These are phyloP conservation scores for Sinocyclocheilus anshuiensis DNA, from an alignment of 2,113 vertebrate species.

Conservation along the genomic window DNA sequence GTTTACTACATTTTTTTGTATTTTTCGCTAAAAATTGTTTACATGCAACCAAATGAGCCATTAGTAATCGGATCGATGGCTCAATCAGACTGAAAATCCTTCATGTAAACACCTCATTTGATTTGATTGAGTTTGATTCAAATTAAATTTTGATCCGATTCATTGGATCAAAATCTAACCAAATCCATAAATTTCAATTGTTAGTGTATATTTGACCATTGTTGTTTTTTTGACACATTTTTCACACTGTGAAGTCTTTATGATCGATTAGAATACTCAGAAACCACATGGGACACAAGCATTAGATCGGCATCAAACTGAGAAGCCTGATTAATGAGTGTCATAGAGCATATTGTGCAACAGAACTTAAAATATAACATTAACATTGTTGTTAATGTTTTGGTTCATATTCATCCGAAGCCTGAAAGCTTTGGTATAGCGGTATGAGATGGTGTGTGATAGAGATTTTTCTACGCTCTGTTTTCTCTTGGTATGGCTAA, in stretches of 20 bases:
- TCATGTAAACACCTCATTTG: not conserved
- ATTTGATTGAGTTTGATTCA: not conserved
- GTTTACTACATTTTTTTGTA: no score
- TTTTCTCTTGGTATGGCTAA: conserved; percentile 37
- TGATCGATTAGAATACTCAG: conserved; percentile 6
- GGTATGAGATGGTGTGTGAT: not conserved
- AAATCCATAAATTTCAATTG: not conserved
- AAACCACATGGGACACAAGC: not conserved
- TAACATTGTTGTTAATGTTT: not conserved
- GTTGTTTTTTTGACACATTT: not conserved
- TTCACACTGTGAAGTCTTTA: not conserved
- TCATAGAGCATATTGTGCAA: not conserved
- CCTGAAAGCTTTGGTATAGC: not conserved
- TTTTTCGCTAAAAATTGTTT: not conserved
- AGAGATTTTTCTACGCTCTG: not conserved
- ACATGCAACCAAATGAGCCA: not conserved
- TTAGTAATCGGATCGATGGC: not conserved
- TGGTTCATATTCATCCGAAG: not conserved
- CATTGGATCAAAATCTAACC: not conserved
- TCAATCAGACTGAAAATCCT: not conserved
- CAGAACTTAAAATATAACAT: not conserved
- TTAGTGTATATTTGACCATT: not conserved
- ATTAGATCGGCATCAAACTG: conserved; percentile 12
- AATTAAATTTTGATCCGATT: not conserved
- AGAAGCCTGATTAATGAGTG: conserved; percentile 9